Conservation (phyloP, 2,888 invertebrate species). For the Belgica antarctica region DNA sequence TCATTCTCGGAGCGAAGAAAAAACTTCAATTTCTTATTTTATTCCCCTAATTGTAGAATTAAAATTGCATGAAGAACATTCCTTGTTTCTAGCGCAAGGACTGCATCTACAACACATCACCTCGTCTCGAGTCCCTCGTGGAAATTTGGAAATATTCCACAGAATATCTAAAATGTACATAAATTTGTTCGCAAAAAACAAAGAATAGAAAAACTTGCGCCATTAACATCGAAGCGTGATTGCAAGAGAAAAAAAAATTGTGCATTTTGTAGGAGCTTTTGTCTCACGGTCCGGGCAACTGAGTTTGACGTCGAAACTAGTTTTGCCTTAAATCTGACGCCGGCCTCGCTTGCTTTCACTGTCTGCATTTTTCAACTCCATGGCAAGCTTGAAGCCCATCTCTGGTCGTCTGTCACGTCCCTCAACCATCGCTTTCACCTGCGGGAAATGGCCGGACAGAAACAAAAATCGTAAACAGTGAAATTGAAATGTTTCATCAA, state of each 20-base stretch:
- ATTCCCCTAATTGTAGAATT: slow-evolving; percentile 15
- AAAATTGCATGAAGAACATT: slow-evolving; percentile 10
- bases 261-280: neutral
- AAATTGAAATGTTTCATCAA: slow-evolving; percentile 20
- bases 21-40: neutral
- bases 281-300: neutral
- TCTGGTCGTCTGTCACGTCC: slow-evolving; percentile 84
- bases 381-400: slow-evolving; percentile 81
- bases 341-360: slow-evolving; percentile 41
- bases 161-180: slow-evolving; percentile 25
- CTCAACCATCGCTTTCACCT: slow-evolving; percentile 84
- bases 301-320: neutral
- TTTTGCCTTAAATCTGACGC: slow-evolving; percentile 24
- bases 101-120: slow-evolving; percentile 4
- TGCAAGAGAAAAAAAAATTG: neutral
- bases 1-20: neutral
- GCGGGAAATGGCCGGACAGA: slow-evolving; percentile 47
- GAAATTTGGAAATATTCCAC: neutral
- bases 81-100: neutral
- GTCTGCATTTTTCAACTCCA: slow-evolving; percentile 71
- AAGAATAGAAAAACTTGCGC: slow-evolving; percentile 2
- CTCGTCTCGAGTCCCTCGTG: neutral
- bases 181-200: slow-evolving; percentile 1
- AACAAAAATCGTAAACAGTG: slow-evolving; percentile 19
- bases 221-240: neutral